Percentiles rank a stretch among this genome's conserved stretches.
These are phyloP conservation scores for Gadus macrocephalus DNA, from an alignment of 2,113 vertebrate species.

Conservation along the genomic window DNA sequence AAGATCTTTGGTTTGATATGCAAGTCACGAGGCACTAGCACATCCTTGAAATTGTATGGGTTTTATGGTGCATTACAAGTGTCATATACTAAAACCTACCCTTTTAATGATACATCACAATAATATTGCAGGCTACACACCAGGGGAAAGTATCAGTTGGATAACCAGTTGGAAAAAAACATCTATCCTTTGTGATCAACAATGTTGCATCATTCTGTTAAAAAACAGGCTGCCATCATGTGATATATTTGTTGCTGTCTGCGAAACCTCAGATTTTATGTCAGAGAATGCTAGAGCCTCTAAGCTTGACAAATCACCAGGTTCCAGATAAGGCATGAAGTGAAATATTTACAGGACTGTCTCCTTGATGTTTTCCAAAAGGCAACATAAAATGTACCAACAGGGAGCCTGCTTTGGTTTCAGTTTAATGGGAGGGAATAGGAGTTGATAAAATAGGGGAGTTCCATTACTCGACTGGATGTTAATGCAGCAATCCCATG, in stretches of 20 bases:
- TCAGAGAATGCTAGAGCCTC: slow-evolving; percentile 53
- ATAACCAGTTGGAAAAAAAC: too few species aligned
- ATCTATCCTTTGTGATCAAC: too few species aligned
- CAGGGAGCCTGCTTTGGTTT: slow-evolving; percentile 16
- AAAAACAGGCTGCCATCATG: slow-evolving; percentile 46
- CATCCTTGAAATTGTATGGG: too few species aligned
- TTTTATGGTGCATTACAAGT: too few species aligned
- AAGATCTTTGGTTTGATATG: too few species aligned
- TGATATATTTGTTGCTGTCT: slow-evolving; percentile 56
- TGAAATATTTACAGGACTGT: slow-evolving; percentile 33
- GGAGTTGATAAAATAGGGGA: slow-evolving; percentile 18
- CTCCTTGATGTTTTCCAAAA: slow-evolving; percentile 21
- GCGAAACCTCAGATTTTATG: slow-evolving; percentile 40
- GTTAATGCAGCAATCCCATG: neutral
- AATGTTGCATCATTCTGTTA: too few species aligned
- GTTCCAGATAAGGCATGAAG: slow-evolving; percentile 43
- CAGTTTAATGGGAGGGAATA: slow-evolving; percentile 11
- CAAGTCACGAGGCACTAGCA: too few species aligned
- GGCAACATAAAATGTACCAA: slow-evolving; percentile 20
- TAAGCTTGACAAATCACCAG: slow-evolving; percentile 50
- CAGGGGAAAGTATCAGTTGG: too few species aligned
- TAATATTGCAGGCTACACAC: too few species aligned
- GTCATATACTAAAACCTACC: too few species aligned
- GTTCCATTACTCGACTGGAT: neutral
- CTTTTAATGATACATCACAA: too few species aligned